Percentiles rank a stretch among this genome's conserved stretches.
phyloP scores from a whole-genome alignment of 2,113 vertebrate genomes.

The Coracopsis vasa region DNA sequence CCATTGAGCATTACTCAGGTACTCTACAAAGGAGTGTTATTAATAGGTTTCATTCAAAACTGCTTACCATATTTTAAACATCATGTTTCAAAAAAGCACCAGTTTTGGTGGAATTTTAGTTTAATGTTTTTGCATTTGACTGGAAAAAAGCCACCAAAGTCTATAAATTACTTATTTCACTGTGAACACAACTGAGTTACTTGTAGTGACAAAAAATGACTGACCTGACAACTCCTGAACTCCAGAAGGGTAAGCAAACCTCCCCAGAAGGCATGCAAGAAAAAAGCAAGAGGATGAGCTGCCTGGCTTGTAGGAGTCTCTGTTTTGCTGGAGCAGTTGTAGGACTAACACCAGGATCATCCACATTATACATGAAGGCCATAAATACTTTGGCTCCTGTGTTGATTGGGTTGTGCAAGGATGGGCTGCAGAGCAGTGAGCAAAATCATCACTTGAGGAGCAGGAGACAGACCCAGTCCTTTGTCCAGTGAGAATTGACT shows the following conservation, averaged over 20 bases:
- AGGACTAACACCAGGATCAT: fast-evolving
- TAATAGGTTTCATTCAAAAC: background rate
- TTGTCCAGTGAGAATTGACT: background rate
- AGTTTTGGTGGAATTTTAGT: background rate
- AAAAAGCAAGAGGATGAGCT: background rate
- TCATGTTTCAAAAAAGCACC: background rate
- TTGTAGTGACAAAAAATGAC: background rate
- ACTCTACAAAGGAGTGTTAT: background rate
- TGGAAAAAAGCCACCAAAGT: background rate
- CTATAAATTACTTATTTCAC: background rate
- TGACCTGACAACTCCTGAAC: background rate
- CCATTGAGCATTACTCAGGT: background rate
- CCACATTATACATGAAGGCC: fast-evolving
- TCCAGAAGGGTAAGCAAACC: background rate
- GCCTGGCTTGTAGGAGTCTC: background rate
- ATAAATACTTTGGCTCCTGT: background rate
- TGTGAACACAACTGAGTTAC: background rate
- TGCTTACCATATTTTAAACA: fast-evolving
- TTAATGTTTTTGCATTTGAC: background rate
- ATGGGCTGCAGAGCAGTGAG: background rate
- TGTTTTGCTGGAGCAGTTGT: background rate
- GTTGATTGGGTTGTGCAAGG: too few species aligned
- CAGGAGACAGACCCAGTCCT: background rate
- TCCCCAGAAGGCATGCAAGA: background rate
- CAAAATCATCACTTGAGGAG: background rate